Evolutionary conservation across 1,140 invertebrate species (phyloP).

Genomic region (Halesus radiatus): DNA sequence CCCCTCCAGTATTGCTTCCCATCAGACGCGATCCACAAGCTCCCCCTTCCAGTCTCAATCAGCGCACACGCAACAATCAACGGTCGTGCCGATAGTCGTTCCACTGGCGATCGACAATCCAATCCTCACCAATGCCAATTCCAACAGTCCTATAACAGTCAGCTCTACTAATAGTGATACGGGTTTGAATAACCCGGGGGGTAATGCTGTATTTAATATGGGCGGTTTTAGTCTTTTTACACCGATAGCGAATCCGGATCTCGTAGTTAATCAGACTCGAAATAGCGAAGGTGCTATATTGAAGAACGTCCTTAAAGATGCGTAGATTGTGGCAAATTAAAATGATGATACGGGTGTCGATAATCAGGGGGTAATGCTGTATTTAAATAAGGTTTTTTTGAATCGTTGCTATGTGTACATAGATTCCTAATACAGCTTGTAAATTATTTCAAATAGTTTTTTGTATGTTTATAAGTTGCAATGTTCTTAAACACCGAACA

Average conservation of each 20-base stretch:
- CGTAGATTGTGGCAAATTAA: constrained; percentile 41
- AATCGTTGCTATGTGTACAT: too few species aligned
- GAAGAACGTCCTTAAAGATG: constrained; percentile 68
- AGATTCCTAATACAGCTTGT: too few species aligned
- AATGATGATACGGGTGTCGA: background rate
- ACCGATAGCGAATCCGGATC: constrained; percentile 60
- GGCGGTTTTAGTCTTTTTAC: constrained; percentile 59
- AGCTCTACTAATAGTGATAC: constrained; percentile 1
- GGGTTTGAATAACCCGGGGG: background rate
- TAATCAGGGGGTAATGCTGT: background rate
- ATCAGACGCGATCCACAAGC: background rate
- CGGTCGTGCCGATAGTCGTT: background rate
- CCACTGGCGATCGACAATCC: constrained; percentile 54
- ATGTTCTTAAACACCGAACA: too few species aligned
- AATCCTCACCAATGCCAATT: constrained; percentile 52
- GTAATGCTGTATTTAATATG: constrained; percentile 16
- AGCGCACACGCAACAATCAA: background rate
- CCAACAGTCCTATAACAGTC: constrained; percentile 36
- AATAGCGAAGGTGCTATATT: constrained; percentile 67
- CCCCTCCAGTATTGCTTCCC: background rate
- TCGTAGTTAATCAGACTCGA: constrained; percentile 65
- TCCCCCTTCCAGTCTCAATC: background rate
- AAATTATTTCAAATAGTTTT: too few species aligned
- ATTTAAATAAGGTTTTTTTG: background rate
- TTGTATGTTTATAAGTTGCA: too few species aligned